Base-by-base conservation (phyloP, 2,113 vertebrate species). In the Arenaria interpres region DNA sequence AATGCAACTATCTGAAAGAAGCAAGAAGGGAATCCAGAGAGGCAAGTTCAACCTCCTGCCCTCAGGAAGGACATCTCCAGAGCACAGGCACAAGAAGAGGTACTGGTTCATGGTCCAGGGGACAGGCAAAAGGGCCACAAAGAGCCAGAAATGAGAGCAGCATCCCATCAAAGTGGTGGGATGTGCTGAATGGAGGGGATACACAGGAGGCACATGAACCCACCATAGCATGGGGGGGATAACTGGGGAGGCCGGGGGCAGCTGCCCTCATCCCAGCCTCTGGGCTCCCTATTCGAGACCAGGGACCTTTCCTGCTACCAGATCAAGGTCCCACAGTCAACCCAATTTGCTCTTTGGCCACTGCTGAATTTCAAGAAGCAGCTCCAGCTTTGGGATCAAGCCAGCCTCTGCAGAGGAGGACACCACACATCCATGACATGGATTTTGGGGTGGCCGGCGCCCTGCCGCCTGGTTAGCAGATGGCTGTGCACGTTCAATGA, bases 361-460 rank as follows among this genome's bases (percentile, higher is more conserved):
- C 57, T 35, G 17, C 22, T 46, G 39, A 43, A 57, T 69, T 89
- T 60, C 45, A 64, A 18, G 66, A 0, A 25, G 21, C 50, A 68
- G 18, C 33, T 85, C 50, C 35, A 45, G 16, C 63, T 84, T 41
- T 68, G 21, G 7, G 35, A 75, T 25, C 33, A 53, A 59, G 21
- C 9, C 37, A 56, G 7, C 35, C 46, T 39, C n/a, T 3, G 12
- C 37, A 33, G 8, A 81, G 33, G 30, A 72, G 32, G 12, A 64
- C 54, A 41, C 12, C 14, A 10, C 35, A 11, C 0, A 0, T 5
- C 41, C 59, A 6, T 4, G 6, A 51, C 50, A 83, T 0, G 0
- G 50, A 39, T 85, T 87, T 54, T 0, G 1, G 73, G 43, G 17
- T 20, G 13, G 9, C 24, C 16, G 1, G 14, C 16, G 14, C 24